Base-by-base conservation (phyloP, 1,140 invertebrate species). In the Temnothorax longispinosus region DNA sequence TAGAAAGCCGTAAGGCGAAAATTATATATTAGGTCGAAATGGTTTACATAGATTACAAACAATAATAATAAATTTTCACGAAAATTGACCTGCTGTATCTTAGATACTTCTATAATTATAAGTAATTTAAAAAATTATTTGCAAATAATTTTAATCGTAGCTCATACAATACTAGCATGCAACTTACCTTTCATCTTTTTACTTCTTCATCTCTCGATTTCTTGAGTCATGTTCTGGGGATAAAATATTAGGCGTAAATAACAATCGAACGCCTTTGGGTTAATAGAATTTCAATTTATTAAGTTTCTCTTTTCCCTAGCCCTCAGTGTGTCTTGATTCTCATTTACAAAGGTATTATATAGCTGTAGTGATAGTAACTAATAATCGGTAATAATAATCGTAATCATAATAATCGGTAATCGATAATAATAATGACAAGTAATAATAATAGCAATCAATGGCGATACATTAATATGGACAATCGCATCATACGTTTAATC, bases 271-370 rank as follows among this genome's bases (percentile, higher is more conserved):
- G 77, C 93, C 81, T 92, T 94, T 92, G 85, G 91, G 91, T 94
- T 94, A 93, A 94, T 94, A 94, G 93, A 94, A 94, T 94, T 94
- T 94, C 92, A 94, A 94, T 94, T 94, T 94, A 94, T 94, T 94
- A 93, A 93, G 94, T 94, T 94, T 67, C 38, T 80, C 56, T 72
- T 85, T 90, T 90, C 88, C 92, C 93, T 94, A 65, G 93, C 93
- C 92, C 89, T 94, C 92, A 91, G n/a, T 67, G 90, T 94, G 92
- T 94, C 93, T 94, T 93, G 92, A 93, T 94, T 94, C 93, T 94
- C 93, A 94, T 94, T 94, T 94, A 94, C 93, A 94, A 94, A 94
- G 94, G 81, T 94, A 94, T 94, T 90, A 94, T 94, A 94, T 93
- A 90, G 88, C 88, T 91, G 56, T 88, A 91, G 85, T 91, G 89